Conservation (phyloP, 2,797 vertebrate species). For the Pseudochirops corinnae region DNA sequence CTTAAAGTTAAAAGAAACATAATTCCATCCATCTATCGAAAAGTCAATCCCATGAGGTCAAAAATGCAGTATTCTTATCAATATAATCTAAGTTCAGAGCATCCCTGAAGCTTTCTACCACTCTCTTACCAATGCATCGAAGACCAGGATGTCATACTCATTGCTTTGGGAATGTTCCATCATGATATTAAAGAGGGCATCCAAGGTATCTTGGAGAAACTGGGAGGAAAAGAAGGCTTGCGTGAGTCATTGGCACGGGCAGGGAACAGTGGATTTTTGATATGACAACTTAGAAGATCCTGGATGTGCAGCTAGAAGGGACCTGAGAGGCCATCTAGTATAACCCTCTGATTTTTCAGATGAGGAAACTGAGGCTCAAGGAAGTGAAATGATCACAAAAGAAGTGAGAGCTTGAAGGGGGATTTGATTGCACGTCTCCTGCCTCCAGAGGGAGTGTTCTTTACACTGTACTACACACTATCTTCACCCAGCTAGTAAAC, state of each 20-base stretch:
- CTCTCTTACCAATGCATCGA: slow-evolving; percentile 95
- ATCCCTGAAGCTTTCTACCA: background rate
- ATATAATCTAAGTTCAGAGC: background rate
- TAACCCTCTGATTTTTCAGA: background rate
- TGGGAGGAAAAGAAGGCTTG: slow-evolving; percentile 71
- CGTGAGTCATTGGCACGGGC: background rate
- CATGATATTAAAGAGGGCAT: slow-evolving; percentile 99
- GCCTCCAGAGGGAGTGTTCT: background rate
- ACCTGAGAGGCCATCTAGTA: background rate
- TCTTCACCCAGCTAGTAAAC: background rate
- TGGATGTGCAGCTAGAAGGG: background rate
- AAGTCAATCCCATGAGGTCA: background rate
- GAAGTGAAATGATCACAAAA: background rate
- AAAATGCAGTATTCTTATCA: background rate
- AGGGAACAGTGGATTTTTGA: background rate
- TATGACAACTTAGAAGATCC: background rate
- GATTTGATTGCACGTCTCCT: background rate
- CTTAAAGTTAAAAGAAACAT: background rate
- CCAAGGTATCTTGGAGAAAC: slow-evolving; percentile 98
- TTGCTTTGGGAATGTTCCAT: slow-evolving; percentile 97
- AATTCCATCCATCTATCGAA: background rate
- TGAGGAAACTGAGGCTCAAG: background rate
- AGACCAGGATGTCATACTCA: slow-evolving; percentile 97
- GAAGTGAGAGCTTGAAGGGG: background rate
- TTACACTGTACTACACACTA: background rate